These are phyloP conservation scores for Polypterus senegalus DNA, from an alignment of 2,113 vertebrate species.

Conservation along the genomic window DNA sequence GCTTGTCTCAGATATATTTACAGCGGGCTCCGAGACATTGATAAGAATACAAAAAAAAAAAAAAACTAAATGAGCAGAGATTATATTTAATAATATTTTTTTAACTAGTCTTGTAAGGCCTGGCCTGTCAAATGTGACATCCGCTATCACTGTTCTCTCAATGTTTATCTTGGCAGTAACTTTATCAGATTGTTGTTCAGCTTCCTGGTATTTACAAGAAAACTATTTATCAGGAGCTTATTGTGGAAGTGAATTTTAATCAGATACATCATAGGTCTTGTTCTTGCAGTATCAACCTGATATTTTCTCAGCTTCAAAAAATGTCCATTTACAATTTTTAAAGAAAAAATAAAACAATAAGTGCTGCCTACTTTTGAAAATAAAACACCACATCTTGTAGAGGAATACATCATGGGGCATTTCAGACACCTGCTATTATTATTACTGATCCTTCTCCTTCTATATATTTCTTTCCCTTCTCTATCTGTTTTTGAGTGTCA, in stretches of 20 bases:
- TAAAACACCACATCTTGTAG: too few relatives aligned
- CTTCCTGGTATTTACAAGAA: slow-evolving; percentile 46
- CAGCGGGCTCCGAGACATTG: slow-evolving; percentile 37
- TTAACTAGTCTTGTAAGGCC: slow-evolving; percentile 36
- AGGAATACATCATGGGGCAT: too few relatives aligned
- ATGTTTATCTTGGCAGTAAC: slow-evolving; percentile 55
- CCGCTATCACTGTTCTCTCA: slow-evolving; percentile 46
- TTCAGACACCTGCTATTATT: too few relatives aligned
- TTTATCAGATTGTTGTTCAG: slow-evolving; percentile 40
- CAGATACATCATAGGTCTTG: slow-evolving; percentile 31
- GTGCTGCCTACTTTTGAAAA: too few relatives aligned
- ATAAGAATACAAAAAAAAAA: slow-evolving; percentile 56
- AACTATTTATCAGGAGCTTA: slow-evolving; percentile 30
- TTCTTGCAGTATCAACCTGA: slow-evolving; percentile 34
- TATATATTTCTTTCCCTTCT: too few relatives aligned
- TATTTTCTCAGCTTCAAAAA: slow-evolving; percentile 45
- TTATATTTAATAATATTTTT: slow-evolving; percentile 44
- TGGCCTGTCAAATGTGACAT: slow-evolving; percentile 39
- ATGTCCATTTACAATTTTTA: slow-evolving; percentile 21
- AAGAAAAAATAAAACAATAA: background rate
- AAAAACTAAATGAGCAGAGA: slow-evolving; percentile 42
- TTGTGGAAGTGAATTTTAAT: slow-evolving; percentile 47
- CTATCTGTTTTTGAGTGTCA: too few relatives aligned
- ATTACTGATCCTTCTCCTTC: too few relatives aligned
- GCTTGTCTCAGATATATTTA: slow-evolving; percentile 44